Evolutionary conservation across 2,113 vertebrate genomes (phyloP), one percentile per base, ranked within the genome.

Genomic region (Eira barbara): DNA sequence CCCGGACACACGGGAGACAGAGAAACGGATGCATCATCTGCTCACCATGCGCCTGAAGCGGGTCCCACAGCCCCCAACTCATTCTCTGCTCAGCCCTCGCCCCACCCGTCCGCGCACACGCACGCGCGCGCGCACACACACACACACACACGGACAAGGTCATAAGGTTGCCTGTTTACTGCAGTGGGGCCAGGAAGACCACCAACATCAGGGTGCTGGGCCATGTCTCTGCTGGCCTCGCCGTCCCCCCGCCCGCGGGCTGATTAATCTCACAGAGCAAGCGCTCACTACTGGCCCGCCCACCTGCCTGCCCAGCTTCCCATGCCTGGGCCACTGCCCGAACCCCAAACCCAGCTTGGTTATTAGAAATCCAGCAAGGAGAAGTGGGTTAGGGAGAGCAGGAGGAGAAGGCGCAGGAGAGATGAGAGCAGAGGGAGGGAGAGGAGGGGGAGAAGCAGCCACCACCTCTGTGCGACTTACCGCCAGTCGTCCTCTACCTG

Each of bases 401-500:
- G 94, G 91, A 93, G 74, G 86, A 91, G 87, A 76, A 49, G 94
- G 94, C 55, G 20, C 63, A 57, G 67, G 95, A 93, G 97, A 97
- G 97, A 94, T 89, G 97, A 96, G 94, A 96, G 94, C 96, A 74
- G 90, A 96, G 89, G 97, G 95, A 96, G 95, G 95, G 80, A 91
- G 94, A 98, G 98, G 92, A 95, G 74, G 93, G 93, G 97, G 97
- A 91, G 92, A 83, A 97, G 93, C 97, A 95, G 86, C 89, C 95
- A 91, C 97, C 2, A 47, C 96, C 98, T 98, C 94, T 97, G 98
- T 85, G 96, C 81, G 94, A 99, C 99, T 99, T 99, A 99, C 99
- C 99, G 99, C 99, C 99, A 99, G 99, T 99, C 99, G 99, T 99
- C 99, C 99, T 99, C 99, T 99, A 99, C 99, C 99, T 99, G 99